These are phyloP conservation scores for Drosophila littoralis DNA, from an alignment of 1,140 invertebrate species.

Conservation along the genomic window DNA sequence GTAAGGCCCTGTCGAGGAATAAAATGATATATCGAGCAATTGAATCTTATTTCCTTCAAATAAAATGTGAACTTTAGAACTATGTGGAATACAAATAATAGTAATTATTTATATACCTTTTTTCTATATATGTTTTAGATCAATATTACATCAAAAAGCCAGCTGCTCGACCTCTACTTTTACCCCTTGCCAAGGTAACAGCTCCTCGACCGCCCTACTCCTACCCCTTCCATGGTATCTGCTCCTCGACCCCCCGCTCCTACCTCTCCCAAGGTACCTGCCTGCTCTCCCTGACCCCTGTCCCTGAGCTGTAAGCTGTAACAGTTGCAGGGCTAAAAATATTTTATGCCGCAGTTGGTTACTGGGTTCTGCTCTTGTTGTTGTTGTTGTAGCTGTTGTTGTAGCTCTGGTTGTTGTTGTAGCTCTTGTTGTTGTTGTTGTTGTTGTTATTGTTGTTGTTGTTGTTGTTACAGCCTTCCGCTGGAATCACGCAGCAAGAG, in stretches of 20 bases:
- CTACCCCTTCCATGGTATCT: too few relatives aligned
- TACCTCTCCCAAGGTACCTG: neutral
- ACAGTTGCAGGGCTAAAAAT: constrained; percentile 35
- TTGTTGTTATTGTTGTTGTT: constrained; percentile 7
- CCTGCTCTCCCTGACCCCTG: neutral
- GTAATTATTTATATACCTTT: too few relatives aligned
- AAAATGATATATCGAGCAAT: too few relatives aligned
- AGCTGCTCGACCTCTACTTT: too few relatives aligned
- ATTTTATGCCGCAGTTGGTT: constrained; percentile 44
- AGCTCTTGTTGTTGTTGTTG: neutral
- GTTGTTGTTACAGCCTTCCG: constrained; percentile 42
- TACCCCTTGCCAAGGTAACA: too few relatives aligned
- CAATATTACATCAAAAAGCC: too few relatives aligned
- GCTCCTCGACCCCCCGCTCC: neutral
- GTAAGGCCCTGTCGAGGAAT: too few relatives aligned
- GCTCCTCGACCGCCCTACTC: neutral
- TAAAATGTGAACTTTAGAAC: too few relatives aligned
- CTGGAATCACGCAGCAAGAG: constrained; percentile 39
- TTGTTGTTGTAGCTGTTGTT: neutral
- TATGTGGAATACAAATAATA: too few relatives aligned
- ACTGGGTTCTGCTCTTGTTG: constrained; percentile 21
- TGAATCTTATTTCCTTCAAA: too few relatives aligned
- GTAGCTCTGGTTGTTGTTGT: constrained; percentile 25
- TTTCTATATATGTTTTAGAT: too few relatives aligned
- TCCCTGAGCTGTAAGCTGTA: neutral